Conservation (phyloP, 2,888 invertebrate species). For the Artemia sinica region DNA sequence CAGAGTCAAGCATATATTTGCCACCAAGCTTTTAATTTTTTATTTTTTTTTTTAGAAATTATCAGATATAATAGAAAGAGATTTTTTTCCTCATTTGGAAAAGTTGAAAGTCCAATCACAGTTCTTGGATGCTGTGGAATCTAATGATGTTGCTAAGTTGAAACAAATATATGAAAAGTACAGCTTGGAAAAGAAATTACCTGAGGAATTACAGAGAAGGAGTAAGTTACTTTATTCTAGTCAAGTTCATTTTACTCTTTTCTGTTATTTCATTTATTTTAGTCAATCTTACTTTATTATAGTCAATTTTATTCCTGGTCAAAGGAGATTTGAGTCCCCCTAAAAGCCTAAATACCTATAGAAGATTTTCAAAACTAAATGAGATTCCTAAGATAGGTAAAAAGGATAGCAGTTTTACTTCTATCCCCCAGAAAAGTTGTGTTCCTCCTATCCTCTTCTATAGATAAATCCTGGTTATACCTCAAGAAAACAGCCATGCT, state of each 20-base stretch:
- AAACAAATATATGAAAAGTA: constrained; percentile 73
- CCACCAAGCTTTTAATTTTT: neutral
- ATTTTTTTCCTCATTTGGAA: constrained; percentile 89
- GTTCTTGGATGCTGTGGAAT: constrained; percentile 73
- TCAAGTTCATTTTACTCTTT: constrained; percentile 15
- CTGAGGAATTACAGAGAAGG: constrained; percentile 38
- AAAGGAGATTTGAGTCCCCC: no score
- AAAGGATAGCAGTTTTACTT: no score
- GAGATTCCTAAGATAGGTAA: no score
- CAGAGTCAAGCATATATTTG: no score
- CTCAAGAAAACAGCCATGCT: no score
- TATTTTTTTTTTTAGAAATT: constrained; percentile 44
- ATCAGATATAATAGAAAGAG: constrained; percentile 85
- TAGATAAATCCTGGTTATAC: no score
- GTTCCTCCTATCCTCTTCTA: no score
- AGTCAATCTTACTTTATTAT: no score
- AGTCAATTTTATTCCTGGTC: no score
- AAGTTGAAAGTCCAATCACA: constrained; percentile 80
- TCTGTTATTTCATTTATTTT: constrained; percentile 12
- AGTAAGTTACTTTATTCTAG: neutral
- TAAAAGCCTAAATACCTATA: no score
- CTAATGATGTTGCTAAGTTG: constrained; percentile 69
- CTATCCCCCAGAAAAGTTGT: no score
- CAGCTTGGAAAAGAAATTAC: constrained; percentile 45
- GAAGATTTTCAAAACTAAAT: no score